phyloP scores from a whole-genome alignment of 2,888 invertebrate genomes.

The Torymus aiolomorphi region DNA sequence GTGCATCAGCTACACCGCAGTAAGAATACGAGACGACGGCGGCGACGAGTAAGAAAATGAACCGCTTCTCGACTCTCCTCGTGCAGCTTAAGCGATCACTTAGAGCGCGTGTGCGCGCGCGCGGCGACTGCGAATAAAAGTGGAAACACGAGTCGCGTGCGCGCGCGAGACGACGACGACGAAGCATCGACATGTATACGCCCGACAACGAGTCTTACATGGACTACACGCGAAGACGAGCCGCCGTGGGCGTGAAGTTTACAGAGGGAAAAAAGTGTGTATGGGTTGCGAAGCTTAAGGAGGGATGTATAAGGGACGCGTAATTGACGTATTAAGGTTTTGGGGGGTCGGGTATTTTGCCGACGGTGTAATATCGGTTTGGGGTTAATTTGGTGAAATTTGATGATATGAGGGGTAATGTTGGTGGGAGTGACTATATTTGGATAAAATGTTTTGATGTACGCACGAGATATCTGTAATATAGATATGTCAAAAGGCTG shows the following conservation, averaged over 20 bases:
- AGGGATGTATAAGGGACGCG: background rate
- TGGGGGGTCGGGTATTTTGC: too few relatives aligned
- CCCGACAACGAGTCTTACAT: conserved; percentile 33
- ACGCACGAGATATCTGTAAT: too few relatives aligned
- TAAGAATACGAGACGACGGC: background rate
- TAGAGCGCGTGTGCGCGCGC: conserved; percentile 8
- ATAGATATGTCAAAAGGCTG: too few relatives aligned
- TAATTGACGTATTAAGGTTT: conserved; percentile 3
- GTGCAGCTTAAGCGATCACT: conserved; percentile 40
- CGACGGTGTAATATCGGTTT: too few relatives aligned
- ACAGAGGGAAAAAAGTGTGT: conserved; percentile 6
- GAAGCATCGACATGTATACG: conserved; percentile 30
- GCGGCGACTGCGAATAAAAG: conserved; percentile 31
- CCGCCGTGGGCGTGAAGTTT: conserved; percentile 14
- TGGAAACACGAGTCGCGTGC: conserved; percentile 50
- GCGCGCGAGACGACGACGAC: background rate
- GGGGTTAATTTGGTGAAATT: too few relatives aligned
- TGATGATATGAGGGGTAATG: too few relatives aligned
- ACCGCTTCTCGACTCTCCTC: background rate
- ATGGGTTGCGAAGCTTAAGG: background rate
- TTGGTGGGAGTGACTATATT: too few relatives aligned
- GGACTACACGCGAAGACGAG: conserved; percentile 24
- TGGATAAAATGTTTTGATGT: too few relatives aligned
- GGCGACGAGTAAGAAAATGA: conserved; percentile 16
- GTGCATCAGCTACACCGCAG: conserved; percentile 18